phyloP scores from a whole-genome alignment of 2,113 vertebrate species.

The Scophthalmus maximus region DNA sequence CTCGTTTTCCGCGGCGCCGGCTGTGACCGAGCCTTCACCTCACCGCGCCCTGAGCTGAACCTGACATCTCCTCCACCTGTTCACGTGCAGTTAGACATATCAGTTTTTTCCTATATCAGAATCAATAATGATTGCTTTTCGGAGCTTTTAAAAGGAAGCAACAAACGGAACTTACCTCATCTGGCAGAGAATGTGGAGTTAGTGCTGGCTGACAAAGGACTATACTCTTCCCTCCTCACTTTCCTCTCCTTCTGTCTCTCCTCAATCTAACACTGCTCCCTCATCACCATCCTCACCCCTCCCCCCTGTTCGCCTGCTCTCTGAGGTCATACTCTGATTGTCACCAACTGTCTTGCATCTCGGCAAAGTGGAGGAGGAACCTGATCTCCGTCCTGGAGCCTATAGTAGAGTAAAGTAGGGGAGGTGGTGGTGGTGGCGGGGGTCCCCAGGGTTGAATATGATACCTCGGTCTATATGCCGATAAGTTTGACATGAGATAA shows the following conservation, averaged over 20 bases:
- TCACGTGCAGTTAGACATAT: not conserved
- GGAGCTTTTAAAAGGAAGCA: not conserved
- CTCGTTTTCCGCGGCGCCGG: not conserved
- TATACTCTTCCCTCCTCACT: not conserved
- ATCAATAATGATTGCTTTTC: no score
- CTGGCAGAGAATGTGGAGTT: not conserved
- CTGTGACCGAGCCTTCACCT: constrained; percentile 1
- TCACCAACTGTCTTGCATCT: constrained; percentile 2
- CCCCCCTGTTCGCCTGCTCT: not conserved
- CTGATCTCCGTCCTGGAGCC: constrained; percentile 18
- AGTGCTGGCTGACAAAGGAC: not conserved
- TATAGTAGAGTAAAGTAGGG: constrained; percentile 1
- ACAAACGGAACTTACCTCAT: constrained; percentile 11
- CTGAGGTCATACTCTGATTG: constrained; percentile 28
- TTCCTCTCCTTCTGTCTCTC: constrained; percentile 12
- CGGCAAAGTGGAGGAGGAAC: constrained; percentile 17
- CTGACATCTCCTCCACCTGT: not conserved
- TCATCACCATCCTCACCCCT: not conserved
- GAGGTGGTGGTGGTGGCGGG: not conserved
- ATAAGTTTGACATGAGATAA: not conserved
- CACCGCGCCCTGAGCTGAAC: not conserved
- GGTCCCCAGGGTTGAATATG: constrained; percentile 1
- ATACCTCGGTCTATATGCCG: not conserved
- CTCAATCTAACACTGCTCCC: not conserved
- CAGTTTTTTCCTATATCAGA: no score